A percentile compares a stretch with the other conserved stretches of the same genome.
Conservation (phyloP, 2,113 vertebrate species). For the Cephalopholis sonnerati region DNA sequence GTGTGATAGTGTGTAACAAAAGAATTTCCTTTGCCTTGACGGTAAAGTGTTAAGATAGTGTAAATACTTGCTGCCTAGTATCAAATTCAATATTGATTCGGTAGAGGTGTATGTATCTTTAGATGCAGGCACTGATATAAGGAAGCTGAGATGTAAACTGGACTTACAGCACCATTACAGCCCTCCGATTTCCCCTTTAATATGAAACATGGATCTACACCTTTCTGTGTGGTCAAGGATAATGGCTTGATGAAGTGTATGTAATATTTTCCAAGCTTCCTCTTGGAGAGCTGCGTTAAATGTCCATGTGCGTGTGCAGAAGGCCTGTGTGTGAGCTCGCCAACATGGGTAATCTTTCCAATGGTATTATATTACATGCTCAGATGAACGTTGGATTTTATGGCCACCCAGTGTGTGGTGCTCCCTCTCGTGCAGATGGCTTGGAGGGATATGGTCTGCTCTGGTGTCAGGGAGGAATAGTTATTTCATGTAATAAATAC, state of each 20-base stretch:
- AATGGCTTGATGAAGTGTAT: slow-evolving; percentile 68
- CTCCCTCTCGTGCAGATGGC: slow-evolving; percentile 64
- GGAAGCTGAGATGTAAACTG: slow-evolving; percentile 34
- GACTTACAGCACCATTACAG: slow-evolving; percentile 36
- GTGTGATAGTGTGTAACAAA: not conserved
- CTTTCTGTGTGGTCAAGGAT: slow-evolving; percentile 62
- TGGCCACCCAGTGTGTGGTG: slow-evolving; percentile 54
- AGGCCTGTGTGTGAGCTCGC: slow-evolving; percentile 27
- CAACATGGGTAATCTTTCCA: slow-evolving; percentile 65
- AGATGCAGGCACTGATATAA: not conserved
- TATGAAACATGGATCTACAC: slow-evolving; percentile 63
- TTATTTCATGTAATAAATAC: slow-evolving; percentile 71
- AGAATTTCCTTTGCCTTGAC: slow-evolving; percentile 5
- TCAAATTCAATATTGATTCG: not conserved
- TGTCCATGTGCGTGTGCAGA: slow-evolving; percentile 50
- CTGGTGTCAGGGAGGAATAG: slow-evolving; percentile 46
- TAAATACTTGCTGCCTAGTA: not conserved
- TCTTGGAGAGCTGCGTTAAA: slow-evolving; percentile 59
- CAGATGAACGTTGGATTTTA: slow-evolving; percentile 72
- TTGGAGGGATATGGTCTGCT: slow-evolving; percentile 62
- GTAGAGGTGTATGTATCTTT: not conserved
- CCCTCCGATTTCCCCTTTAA: slow-evolving; percentile 60
- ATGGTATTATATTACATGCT: slow-evolving; percentile 72
- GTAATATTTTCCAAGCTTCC: slow-evolving; percentile 62
- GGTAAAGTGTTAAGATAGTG: slow-evolving; percentile 8